A percentile compares a stretch with the other conserved stretches of the same genome.
Conservation (phyloP, 2,113 vertebrate species). For the Muntiacus reevesi region DNA sequence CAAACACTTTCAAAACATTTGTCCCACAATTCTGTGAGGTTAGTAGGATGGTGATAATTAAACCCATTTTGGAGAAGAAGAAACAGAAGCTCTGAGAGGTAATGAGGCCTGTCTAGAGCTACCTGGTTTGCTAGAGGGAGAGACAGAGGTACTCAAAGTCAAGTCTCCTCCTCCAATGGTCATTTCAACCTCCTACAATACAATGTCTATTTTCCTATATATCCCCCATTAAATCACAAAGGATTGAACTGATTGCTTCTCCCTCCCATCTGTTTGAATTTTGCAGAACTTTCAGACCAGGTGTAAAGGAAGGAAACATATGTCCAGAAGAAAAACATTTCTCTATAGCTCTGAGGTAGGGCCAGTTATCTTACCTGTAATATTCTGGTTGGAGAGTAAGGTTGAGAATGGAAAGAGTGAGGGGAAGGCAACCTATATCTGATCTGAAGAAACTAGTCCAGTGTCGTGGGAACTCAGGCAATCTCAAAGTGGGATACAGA, state of each 20-base stretch:
- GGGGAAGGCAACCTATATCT: neutral
- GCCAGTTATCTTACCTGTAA: neutral
- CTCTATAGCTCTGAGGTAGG: neutral
- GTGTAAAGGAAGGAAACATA: neutral
- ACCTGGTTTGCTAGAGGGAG: neutral
- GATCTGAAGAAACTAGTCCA: neutral
- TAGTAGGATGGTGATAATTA: neutral
- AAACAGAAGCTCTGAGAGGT: neutral
- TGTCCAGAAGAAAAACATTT: neutral
- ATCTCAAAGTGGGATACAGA: neutral
- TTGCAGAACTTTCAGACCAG: neutral
- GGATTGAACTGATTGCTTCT: neutral
- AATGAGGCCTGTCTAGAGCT: neutral
- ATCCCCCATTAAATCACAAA: neutral
- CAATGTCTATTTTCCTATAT: neutral
- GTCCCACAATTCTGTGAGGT: neutral
- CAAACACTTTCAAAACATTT: neutral
- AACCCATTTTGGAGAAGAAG: neutral
- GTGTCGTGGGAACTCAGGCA: neutral
- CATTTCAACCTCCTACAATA: neutral
- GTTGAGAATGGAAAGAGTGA: neutral
- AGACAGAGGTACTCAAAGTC: neutral
- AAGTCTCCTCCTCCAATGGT: neutral
- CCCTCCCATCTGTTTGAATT: neutral
- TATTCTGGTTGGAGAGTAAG: neutral